These are phyloP conservation scores for Stictonetta naevosa DNA, from an alignment of 2,113 vertebrate species.

Conservation along the genomic window DNA sequence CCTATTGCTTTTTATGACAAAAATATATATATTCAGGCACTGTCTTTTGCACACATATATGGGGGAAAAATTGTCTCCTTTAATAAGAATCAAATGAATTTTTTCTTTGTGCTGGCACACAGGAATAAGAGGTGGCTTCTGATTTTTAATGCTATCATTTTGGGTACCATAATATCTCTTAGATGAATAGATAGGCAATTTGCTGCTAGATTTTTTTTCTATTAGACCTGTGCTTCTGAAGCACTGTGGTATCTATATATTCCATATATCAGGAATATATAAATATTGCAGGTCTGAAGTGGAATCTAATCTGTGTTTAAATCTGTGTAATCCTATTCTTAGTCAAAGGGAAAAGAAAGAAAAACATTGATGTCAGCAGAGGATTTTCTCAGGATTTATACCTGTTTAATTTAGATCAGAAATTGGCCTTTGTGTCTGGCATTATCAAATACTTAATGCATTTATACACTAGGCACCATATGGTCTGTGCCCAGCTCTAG, in stretches of 20 bases:
- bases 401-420: constrained; percentile 24
- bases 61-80: background rate
- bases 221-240: background rate
- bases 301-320: background rate
- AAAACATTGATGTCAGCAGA: background rate
- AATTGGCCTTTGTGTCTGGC: background rate
- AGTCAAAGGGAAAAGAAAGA: background rate
- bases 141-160: background rate
- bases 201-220: background rate
- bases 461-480: background rate
- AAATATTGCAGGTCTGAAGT: background rate
- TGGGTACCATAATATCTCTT: background rate
- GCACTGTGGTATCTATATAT: background rate
- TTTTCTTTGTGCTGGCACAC: background rate
- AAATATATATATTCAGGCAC: background rate
- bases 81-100: background rate
- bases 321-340: background rate
- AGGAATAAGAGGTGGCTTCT: background rate
- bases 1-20: background rate
- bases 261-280: background rate
- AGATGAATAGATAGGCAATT: background rate
- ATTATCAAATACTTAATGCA: background rate
- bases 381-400: constrained; percentile 6
- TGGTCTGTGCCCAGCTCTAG: background rate
- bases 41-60: background rate